phyloP scores from a whole-genome alignment of 2,888 invertebrate species.

The Leptopilina drosophilae region DNA sequence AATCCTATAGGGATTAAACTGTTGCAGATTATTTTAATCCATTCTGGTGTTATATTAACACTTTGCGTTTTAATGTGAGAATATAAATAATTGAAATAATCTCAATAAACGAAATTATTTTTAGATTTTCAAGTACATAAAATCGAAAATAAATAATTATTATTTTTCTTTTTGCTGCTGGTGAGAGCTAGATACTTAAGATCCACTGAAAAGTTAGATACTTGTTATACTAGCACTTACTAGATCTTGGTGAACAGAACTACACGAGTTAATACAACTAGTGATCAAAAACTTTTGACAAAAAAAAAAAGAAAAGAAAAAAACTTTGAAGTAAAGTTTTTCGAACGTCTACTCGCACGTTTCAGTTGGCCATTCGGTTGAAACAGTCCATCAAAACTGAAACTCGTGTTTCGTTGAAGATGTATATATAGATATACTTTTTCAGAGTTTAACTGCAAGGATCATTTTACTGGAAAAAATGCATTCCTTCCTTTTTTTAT shows the following conservation, averaged over 20 bases:
- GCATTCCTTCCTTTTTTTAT: neutral
- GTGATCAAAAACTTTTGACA: slow-evolving; percentile 35
- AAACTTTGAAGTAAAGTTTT: slow-evolving; percentile 33
- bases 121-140: too few relatives aligned
- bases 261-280: slow-evolving; percentile 26
- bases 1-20: too few relatives aligned
- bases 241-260: slow-evolving; percentile 21
- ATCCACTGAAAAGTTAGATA: slow-evolving; percentile 18
- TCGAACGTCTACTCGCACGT: slow-evolving; percentile 22
- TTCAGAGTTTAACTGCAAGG: neutral
- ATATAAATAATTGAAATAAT: too few relatives aligned
- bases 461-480: neutral
- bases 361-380: slow-evolving; percentile 16
- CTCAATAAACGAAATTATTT: too few relatives aligned
- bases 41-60: too few relatives aligned
- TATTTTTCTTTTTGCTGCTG: too few relatives aligned
- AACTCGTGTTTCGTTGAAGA: slow-evolving; percentile 25
- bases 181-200: neutral
- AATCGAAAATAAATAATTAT: too few relatives aligned
- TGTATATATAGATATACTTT: neutral
- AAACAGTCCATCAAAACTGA: slow-evolving; percentile 37
- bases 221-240: slow-evolving; percentile 17
- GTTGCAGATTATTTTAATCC: too few relatives aligned
- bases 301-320: neutral
- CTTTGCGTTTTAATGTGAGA: too few relatives aligned